Percentiles rank a stretch among this genome's conserved stretches.
phyloP scores from a whole-genome alignment of 2,888 invertebrate species.

The Drosophila prolongata region DNA sequence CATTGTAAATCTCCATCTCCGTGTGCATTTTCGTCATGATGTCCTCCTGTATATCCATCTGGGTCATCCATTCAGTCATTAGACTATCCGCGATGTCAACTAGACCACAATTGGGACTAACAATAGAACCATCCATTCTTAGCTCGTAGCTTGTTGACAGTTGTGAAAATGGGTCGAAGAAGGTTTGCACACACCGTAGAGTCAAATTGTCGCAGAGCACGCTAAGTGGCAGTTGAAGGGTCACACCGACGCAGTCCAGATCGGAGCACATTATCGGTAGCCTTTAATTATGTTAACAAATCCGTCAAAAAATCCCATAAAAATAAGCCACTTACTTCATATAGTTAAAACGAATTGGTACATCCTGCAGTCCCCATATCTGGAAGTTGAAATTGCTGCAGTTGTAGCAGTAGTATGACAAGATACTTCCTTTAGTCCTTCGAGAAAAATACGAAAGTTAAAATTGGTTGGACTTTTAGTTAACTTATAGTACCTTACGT shows the following conservation, averaged over 20 bases:
- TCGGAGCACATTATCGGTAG: conserved; percentile 61
- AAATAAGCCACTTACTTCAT: conserved; percentile 57
- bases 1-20: conserved; percentile 56
- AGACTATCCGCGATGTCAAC: conserved; percentile 65
- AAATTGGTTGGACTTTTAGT: too few relatives aligned
- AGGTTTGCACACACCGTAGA: conserved; percentile 73
- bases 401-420: conserved; percentile 64
- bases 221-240: conserved; percentile 69
- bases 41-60: conserved; percentile 61
- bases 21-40: conserved; percentile 55
- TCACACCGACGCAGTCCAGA: conserved; percentile 53
- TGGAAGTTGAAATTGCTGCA: conserved; percentile 67
- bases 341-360: conserved; percentile 68
- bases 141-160: conserved; percentile 57
- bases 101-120: conserved; percentile 51
- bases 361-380: conserved; percentile 78
- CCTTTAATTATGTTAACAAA: conserved; percentile 40
- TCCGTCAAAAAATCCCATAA: not conserved
- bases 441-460: not conserved
- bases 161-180: conserved; percentile 79
- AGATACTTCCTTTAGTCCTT: conserved; percentile 55
- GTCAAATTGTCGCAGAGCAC: conserved; percentile 73
- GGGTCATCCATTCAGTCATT: conserved; percentile 69
- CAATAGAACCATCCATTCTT: not conserved
- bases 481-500: conserved; percentile 43